These are phyloP conservation scores for Drosophila parvula DNA, from an alignment of 1,140 invertebrate species.

Conservation along the genomic window DNA sequence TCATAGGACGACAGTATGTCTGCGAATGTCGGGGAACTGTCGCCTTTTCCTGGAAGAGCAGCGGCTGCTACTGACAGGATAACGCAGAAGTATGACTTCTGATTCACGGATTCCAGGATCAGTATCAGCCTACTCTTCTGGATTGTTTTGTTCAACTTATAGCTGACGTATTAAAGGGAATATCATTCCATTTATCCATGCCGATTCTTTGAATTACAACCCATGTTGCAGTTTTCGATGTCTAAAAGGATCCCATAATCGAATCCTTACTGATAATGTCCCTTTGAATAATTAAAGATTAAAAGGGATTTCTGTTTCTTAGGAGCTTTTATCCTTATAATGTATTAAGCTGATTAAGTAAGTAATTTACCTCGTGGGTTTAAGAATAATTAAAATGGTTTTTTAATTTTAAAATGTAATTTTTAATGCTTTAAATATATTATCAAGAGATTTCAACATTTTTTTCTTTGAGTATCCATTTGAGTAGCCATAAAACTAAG, in stretches of 20 bases:
- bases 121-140: neutral
- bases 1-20: conserved; percentile 28
- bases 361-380: neutral
- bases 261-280: neutral
- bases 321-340: neutral
- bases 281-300: neutral
- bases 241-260: neutral
- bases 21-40: conserved; percentile 36
- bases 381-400: neutral
- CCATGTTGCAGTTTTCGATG: neutral
- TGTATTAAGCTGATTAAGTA: neutral
- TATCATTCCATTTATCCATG: neutral
- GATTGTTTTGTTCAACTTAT: neutral
- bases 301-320: neutral
- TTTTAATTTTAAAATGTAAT: neutral
- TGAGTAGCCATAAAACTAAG: no score
- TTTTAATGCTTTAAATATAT: no score
- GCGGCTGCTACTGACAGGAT: conserved; percentile 27
- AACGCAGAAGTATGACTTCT: conserved; percentile 65
- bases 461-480: neutral
- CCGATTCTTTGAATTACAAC: neutral
- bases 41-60: conserved; percentile 45
- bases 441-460: rapidly evolving
- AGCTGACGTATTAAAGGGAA: neutral
- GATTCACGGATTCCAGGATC: conserved; percentile 42